phyloP scores from a whole-genome alignment of 2,888 invertebrate genomes.

The Fabriciana adippe region DNA sequence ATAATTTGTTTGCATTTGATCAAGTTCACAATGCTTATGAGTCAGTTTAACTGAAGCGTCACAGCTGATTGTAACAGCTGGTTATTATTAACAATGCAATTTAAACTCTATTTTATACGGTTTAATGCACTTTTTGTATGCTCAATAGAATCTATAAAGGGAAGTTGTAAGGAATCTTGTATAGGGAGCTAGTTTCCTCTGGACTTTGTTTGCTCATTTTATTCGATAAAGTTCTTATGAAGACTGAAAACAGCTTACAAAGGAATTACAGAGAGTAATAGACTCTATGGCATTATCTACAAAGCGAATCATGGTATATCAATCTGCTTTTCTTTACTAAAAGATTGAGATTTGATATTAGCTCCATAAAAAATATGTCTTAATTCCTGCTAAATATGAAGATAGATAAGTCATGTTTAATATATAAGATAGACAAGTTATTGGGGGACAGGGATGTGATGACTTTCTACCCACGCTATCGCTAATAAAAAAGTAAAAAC shows the following conservation, averaged over 20 bases:
- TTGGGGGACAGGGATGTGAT: too few relatives aligned
- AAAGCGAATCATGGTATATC: neutral
- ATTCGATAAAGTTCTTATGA: neutral
- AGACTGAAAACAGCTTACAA: neutral
- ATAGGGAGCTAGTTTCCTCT: constrained; percentile 26
- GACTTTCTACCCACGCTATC: too few relatives aligned
- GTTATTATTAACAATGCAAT: constrained; percentile 5
- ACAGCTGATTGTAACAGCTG: constrained; percentile 42
- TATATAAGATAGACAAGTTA: too few relatives aligned
- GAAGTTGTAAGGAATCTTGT: constrained; percentile 30
- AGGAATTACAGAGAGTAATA: neutral
- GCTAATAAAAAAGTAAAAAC: too few relatives aligned
- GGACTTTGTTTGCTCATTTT: constrained; percentile 17
- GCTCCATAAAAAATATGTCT: too few relatives aligned
- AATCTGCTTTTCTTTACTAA: too few relatives aligned
- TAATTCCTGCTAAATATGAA: too few relatives aligned
- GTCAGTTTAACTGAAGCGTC: constrained; percentile 30
- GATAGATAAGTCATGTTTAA: too few relatives aligned
- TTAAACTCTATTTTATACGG: neutral
- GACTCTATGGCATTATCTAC: too few relatives aligned
- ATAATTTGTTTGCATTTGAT: constrained; percentile 4
- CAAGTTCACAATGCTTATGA: constrained; percentile 32
- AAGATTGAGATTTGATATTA: too few relatives aligned
- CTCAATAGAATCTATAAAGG: neutral
- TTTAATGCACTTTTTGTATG: constrained; percentile 16